phyloP scores from a whole-genome alignment of 2,797 vertebrate genomes.

The Bradypus variegatus region DNA sequence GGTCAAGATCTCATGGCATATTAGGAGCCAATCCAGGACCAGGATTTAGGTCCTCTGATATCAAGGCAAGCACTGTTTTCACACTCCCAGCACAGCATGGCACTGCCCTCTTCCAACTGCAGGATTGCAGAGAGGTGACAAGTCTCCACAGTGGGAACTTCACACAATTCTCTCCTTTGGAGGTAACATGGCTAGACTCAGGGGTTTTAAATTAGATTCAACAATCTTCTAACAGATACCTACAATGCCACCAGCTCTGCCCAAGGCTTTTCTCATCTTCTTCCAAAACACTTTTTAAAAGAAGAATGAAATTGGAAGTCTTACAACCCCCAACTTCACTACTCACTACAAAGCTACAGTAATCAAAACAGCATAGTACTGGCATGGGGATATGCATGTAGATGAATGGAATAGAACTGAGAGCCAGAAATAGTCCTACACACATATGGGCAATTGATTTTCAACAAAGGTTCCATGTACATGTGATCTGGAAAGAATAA shows the following conservation, averaged over 20 bases:
- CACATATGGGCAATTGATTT: too few relatives aligned
- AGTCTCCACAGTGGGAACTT: background rate
- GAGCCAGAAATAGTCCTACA: too few relatives aligned
- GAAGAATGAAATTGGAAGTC: too few relatives aligned
- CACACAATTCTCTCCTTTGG: background rate
- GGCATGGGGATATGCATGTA: too few relatives aligned
- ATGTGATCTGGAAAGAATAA: too few relatives aligned
- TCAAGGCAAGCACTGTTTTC: background rate
- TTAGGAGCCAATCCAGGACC: background rate
- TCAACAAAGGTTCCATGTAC: too few relatives aligned
- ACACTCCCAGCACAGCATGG: background rate
- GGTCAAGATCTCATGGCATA: background rate
- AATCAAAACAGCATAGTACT: too few relatives aligned
- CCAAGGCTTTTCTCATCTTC: background rate
- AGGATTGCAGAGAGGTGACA: background rate
- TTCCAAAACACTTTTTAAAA: too few relatives aligned
- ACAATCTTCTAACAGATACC: background rate
- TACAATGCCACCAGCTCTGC: background rate
- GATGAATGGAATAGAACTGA: too few relatives aligned
- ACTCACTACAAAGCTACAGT: too few relatives aligned
- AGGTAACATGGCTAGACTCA: background rate
- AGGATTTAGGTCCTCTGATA: background rate
- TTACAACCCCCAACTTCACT: too few relatives aligned
- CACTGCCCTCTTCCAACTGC: background rate
- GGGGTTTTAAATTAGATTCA: background rate